These are phyloP conservation scores for Sarcophaga variegata DNA, from an alignment of 2,888 invertebrate species.

Conservation along the genomic window DNA sequence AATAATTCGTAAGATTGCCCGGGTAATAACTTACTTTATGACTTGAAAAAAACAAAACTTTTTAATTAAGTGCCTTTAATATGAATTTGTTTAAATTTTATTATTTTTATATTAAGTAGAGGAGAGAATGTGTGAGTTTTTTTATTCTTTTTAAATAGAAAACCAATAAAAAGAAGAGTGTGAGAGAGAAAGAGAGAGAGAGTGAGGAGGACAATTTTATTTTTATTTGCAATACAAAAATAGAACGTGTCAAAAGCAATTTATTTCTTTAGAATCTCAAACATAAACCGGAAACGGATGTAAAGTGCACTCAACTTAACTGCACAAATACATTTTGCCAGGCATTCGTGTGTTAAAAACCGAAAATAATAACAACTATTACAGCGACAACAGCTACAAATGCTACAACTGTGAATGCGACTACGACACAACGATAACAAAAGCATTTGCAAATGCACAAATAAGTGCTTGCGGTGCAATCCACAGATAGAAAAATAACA, in stretches of 20 bases:
- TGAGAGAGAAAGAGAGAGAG: too few species aligned
- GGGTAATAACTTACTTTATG: neutral
- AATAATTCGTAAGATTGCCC: neutral
- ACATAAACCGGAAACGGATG: conserved; percentile 71
- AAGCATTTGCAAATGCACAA: conserved; percentile 40
- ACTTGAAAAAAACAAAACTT: neutral
- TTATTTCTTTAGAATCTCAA: conserved; percentile 63
- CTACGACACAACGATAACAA: neutral
- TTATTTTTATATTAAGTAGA: neutral
- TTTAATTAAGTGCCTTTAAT: conserved; percentile 10
- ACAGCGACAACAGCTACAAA: neutral
- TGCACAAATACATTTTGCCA: conserved; percentile 56
- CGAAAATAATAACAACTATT: conserved; percentile 33
- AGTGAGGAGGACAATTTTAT: too few species aligned
- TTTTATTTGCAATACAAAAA: conserved; percentile 13
- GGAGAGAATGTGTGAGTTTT: too few species aligned
- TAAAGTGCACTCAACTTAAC: conserved; percentile 70
- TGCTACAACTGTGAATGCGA: neutral
- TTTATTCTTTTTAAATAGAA: too few species aligned
- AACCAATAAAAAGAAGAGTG: too few species aligned
- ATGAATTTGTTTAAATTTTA: neutral
- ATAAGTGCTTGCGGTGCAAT: conserved; percentile 57
- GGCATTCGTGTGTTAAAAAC: conserved; percentile 29
- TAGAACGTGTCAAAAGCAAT: conserved; percentile 69
- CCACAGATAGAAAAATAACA: conserved; percentile 37